Percentiles rank a stretch among this genome's conserved stretches.
Conservation (phyloP, 2,888 invertebrate species). For the Pammene aurita region DNA sequence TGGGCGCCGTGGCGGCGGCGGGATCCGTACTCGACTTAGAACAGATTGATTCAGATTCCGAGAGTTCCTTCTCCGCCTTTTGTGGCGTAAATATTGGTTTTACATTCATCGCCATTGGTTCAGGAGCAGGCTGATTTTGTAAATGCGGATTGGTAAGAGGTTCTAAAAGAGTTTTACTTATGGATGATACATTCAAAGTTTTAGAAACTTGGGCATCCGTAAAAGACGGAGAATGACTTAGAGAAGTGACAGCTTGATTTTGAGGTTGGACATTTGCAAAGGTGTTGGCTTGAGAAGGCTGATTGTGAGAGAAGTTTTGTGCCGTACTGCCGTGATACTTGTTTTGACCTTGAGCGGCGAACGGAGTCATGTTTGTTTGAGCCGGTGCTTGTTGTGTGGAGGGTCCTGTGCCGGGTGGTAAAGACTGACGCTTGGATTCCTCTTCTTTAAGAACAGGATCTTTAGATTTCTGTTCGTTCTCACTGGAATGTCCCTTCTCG, state of each 20-base stretch:
- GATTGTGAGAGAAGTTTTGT: slow-evolving; percentile 56
- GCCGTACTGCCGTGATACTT: slow-evolving; percentile 55
- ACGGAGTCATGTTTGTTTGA: slow-evolving; percentile 45
- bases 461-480: slow-evolving; percentile 52
- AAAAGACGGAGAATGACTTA: slow-evolving; percentile 51
- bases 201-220: slow-evolving; percentile 53
- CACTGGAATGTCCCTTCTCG: slow-evolving; percentile 60
- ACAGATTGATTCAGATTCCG: slow-evolving; percentile 67
- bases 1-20: slow-evolving; percentile 52
- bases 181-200: slow-evolving; percentile 49
- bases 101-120: slow-evolving; percentile 54
- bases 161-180: slow-evolving; percentile 50
- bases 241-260: slow-evolving; percentile 50
- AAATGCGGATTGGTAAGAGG: slow-evolving; percentile 53
- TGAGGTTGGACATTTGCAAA: slow-evolving; percentile 56
- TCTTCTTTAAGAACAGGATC: slow-evolving; percentile 54
- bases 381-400: slow-evolving; percentile 44
- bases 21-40: slow-evolving; percentile 68
- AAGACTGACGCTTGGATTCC: slow-evolving; percentile 51
- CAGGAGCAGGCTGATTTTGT: slow-evolving; percentile 59
- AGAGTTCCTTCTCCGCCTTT: slow-evolving; percentile 70
- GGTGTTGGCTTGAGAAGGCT: slow-evolving; percentile 54
- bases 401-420: slow-evolving; percentile 43
- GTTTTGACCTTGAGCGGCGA: slow-evolving; percentile 53
- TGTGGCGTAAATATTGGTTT: slow-evolving; percentile 63